Evolutionary conservation across 2,797 vertebrate genomes (phyloP).

Genomic region (Steatocranus sp.): DNA sequence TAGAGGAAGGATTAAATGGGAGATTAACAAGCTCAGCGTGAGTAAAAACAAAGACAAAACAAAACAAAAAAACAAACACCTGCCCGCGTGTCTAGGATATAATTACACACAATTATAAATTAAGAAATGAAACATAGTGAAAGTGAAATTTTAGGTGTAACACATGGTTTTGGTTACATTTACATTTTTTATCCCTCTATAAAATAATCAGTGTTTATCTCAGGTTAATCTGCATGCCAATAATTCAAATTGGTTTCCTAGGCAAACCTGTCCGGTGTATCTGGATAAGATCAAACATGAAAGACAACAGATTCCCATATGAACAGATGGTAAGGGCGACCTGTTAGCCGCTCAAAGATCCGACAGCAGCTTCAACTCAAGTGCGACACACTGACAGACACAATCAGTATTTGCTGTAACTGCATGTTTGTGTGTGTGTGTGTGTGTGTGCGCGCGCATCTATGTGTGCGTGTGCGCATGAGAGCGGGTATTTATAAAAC

Average conservation of each 20-base stretch:
- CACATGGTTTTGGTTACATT: neutral
- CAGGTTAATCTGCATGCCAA: neutral
- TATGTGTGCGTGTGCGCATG: neutral
- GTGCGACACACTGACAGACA: neutral
- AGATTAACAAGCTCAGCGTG: constrained; percentile 4
- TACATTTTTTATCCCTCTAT: neutral
- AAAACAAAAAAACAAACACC: neutral
- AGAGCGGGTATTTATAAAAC: constrained; percentile 42
- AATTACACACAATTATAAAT: neutral
- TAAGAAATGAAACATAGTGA: neutral
- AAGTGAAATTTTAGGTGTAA: neutral
- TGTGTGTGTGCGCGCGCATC: fast-evolving
- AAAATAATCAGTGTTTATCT: neutral
- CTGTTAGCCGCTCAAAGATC: neutral
- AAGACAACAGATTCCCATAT: neutral
- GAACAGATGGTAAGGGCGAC: constrained; percentile 34
- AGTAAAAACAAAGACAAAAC: neutral
- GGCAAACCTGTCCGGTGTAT: neutral
- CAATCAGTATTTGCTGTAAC: constrained; percentile 4
- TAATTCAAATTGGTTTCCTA: neutral
- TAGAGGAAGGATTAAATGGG: constrained; percentile 44
- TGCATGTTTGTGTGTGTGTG: neutral
- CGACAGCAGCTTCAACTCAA: neutral
- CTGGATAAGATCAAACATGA: neutral
- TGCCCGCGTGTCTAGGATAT: neutral